Evolutionary conservation across 2,888 invertebrate species (phyloP).

Genomic region (Diploptera punctata): DNA sequence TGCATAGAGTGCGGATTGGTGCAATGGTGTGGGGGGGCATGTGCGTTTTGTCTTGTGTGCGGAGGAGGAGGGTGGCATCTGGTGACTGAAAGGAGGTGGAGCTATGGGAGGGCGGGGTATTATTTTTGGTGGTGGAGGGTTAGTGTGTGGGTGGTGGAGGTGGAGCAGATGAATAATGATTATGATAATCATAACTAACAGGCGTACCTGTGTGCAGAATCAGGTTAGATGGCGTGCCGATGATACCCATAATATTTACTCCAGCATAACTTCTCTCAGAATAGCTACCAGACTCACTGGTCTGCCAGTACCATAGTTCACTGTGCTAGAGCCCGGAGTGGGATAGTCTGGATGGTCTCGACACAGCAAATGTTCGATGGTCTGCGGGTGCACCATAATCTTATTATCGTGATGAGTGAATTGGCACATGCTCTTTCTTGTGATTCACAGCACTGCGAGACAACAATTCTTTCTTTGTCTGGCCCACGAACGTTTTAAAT

Average conservation of each 20-base stretch:
- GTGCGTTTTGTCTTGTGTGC: constrained; percentile 34
- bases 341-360: constrained; percentile 39
- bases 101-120: too few relatives aligned
- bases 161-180: constrained; percentile 35
- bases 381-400: constrained; percentile 9
- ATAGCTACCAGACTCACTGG: constrained; percentile 51
- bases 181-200: constrained; percentile 38
- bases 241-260: constrained; percentile 48
- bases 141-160: constrained; percentile 33
- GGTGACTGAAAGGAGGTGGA: constrained; percentile 36
- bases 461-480: constrained; percentile 38
- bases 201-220: too few relatives aligned
- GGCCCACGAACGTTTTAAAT: constrained; percentile 35
- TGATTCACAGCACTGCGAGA: constrained; percentile 22
- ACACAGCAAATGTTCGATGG: constrained; percentile 13
- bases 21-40: constrained; percentile 39
- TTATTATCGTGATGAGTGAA: constrained; percentile 14
- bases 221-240: constrained; percentile 29
- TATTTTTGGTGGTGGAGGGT: too few relatives aligned
- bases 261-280: constrained; percentile 57
- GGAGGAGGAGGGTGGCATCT: constrained; percentile 39
- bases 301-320: constrained; percentile 60
- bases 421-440: constrained; percentile 40
- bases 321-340: constrained; percentile 48
- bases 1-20: constrained; percentile 29